Percentiles rank a stretch among this genome's conserved stretches.
Conservation (phyloP, 2,797 vertebrate genomes). For the Odontamblyopus rebecca region DNA sequence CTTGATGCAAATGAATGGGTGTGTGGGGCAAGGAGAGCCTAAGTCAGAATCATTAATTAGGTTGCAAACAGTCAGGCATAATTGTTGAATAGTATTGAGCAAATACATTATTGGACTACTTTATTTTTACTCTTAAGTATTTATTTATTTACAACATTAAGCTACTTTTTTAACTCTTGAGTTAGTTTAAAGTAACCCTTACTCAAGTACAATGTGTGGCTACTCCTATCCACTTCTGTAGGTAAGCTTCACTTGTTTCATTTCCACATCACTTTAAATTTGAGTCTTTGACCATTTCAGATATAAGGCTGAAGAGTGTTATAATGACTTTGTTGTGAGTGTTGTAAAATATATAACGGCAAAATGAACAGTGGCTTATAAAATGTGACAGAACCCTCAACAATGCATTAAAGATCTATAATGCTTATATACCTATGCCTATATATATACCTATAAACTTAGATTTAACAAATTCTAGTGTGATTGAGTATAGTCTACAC, state of each 20-base stretch:
- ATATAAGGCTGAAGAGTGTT: neutral
- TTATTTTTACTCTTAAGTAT: neutral
- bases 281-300: neutral
- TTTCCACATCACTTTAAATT: neutral
- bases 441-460: too few species aligned
- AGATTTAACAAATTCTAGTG: neutral
- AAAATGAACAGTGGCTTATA: neutral
- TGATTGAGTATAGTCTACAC: constrained; percentile 38
- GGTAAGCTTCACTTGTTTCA: neutral
- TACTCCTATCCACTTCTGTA: neutral
- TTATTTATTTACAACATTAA: neutral
- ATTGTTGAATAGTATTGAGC: neutral
- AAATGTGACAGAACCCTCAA: neutral
- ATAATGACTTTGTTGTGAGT: too few species aligned
- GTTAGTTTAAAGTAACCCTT: neutral
- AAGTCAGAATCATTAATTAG: too few species aligned
- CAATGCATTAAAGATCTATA: too few species aligned
- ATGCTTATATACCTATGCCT: too few species aligned
- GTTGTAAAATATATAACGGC: too few species aligned
- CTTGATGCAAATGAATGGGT: too few species aligned
- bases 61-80: too few species aligned
- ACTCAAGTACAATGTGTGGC: neutral
- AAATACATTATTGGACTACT: neutral
- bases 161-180: neutral
- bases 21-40: too few species aligned